Percentiles rank a stretch among this genome's conserved stretches.
Evolutionary conservation across 2,888 invertebrate genomes (phyloP).

Genomic region (Xanthorhoe designata): DNA sequence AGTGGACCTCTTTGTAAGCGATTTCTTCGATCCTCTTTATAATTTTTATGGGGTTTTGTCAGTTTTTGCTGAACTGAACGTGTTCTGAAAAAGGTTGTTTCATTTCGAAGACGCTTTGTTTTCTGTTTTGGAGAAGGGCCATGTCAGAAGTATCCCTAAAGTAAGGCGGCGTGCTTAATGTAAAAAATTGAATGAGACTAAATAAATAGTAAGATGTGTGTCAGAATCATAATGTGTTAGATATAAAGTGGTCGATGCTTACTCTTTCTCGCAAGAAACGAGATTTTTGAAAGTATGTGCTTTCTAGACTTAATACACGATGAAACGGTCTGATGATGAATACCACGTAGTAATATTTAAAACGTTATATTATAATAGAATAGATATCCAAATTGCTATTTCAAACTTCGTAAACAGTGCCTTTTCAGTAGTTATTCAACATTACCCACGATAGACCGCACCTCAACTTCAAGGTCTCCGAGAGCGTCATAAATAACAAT

Average conservation of each 20-base stretch:
- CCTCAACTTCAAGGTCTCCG: slow-evolving; percentile 23
- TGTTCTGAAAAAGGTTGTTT: neutral
- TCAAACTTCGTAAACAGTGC: neutral
- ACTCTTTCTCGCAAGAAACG: too few species aligned
- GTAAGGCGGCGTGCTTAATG: too few species aligned
- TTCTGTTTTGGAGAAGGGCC: neutral
- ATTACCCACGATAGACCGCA: slow-evolving; percentile 1
- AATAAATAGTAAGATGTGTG: too few species aligned
- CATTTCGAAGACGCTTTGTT: neutral
- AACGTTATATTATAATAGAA: too few species aligned
- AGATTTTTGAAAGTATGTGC: too few species aligned
- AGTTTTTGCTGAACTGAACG: neutral
- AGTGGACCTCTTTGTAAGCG: neutral
- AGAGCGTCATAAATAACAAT: slow-evolving; percentile 24
- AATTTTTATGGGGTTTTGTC: neutral
- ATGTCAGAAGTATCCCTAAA: too few species aligned
- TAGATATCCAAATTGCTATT: neutral
- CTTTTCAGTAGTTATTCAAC: neutral
- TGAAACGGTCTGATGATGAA: neutral
- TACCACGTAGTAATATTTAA: too few species aligned
- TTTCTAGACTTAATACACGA: neutral
- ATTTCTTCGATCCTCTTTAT: neutral
- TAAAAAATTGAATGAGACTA: too few species aligned
- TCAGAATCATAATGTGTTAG: too few species aligned
- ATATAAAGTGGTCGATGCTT: too few species aligned